phyloP scores from a whole-genome alignment of 30 jellyfish, hydroid and myxozoan species.

The Pseudorhiza aurosa region DNA sequence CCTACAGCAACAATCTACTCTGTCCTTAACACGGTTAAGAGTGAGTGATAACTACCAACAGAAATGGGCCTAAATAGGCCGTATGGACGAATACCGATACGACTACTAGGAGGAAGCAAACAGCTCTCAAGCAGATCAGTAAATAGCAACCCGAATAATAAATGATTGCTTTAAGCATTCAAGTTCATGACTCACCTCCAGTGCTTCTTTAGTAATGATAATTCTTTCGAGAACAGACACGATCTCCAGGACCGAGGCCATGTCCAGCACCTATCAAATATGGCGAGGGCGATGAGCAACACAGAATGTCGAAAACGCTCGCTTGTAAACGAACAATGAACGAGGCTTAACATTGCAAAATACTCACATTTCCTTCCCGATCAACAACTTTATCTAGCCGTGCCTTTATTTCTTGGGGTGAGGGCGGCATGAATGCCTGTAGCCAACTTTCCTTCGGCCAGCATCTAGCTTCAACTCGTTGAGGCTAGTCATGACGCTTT shows the following conservation, averaged over 20 bases:
- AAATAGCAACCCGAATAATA: no score
- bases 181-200: constrained; percentile 93
- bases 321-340: not conserved
- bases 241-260: constrained; percentile 92
- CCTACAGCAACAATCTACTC: no score
- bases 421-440: constrained; percentile 99
- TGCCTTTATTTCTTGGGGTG: constrained; percentile 96
- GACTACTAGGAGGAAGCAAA: no score
- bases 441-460: constrained; percentile 66
- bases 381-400: constrained; percentile 98
- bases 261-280: constrained; percentile 95
- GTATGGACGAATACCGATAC: no score
- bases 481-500: constrained; percentile 82
- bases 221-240: constrained; percentile 86
- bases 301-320: constrained; percentile 1
- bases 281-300: constrained; percentile 52
- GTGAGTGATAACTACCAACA: no score
- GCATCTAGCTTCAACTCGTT: constrained; percentile 80
- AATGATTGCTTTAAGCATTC: no score
- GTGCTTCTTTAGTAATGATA: constrained; percentile 82
- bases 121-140: no score
- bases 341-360: not conserved
- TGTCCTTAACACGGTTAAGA: no score
- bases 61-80: no score
- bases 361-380: constrained; percentile 96